A percentile compares a stretch with the other conserved stretches of the same genome.
These are phyloP conservation scores for Baronia brevicornis DNA, from an alignment of 2,888 invertebrate genomes.

Conservation along the genomic window DNA sequence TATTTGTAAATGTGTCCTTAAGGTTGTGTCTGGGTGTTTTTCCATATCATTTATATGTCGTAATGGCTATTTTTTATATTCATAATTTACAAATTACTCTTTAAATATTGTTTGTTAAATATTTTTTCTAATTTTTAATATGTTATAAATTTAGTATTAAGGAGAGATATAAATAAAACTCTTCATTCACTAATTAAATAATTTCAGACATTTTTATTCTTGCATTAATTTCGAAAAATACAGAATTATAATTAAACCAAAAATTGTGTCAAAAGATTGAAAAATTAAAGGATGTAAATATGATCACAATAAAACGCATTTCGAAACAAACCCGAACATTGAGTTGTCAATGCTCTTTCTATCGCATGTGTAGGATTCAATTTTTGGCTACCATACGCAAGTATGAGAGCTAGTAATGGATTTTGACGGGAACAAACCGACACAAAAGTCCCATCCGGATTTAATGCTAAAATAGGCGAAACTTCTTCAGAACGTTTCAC, in stretches of 20 bases:
- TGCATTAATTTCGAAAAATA: slow-evolving; percentile 26
- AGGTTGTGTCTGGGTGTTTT: no score
- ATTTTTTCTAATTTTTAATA: no score
- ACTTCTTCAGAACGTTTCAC: slow-evolving; percentile 15
- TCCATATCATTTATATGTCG: no score
- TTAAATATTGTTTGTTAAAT: no score
- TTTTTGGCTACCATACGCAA: slow-evolving; percentile 38
- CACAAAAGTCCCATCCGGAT: slow-evolving; percentile 48
- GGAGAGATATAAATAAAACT: no score
- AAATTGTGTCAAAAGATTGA: slow-evolving; percentile 8
- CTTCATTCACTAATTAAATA: no score
- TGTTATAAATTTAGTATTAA: no score
- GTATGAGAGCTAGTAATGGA: slow-evolving; percentile 45
- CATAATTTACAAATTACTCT: no score
- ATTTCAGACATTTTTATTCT: slow-evolving; percentile 21
- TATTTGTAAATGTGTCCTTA: no score
- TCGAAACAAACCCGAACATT: slow-evolving; percentile 40
- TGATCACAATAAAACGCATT: slow-evolving; percentile 49
- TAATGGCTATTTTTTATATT: no score
- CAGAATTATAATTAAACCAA: slow-evolving; percentile 20
- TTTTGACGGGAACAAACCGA: slow-evolving; percentile 44
- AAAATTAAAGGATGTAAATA: slow-evolving; percentile 42
- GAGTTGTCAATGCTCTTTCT: slow-evolving; percentile 37
- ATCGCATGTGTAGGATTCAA: slow-evolving; percentile 44
- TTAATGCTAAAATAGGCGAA: slow-evolving; percentile 36